Base-by-base conservation (phyloP, 2,888 invertebrate genomes). In the Bembecia ichneumoniformis region DNA sequence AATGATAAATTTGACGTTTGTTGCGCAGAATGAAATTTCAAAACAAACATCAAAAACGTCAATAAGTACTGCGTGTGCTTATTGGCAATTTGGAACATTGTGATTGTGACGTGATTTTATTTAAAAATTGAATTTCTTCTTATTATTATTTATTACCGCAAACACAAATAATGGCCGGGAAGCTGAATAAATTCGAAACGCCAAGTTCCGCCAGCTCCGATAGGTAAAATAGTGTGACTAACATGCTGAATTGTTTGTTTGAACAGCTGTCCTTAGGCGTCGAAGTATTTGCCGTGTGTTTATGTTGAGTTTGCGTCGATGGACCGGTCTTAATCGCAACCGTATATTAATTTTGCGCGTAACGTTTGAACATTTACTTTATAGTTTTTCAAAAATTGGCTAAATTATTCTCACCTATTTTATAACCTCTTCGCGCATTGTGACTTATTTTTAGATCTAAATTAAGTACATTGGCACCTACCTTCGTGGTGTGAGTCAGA, bases 151-250 rank as follows among this genome's bases (percentile, higher is more conserved):
- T 28, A 28, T 28, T 9, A 28, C 28, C 28, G 63, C 60, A 66
- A 60, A 59, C 51, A 50, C 63, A 66, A 71, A 73, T 71, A 62
- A 87, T 87, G 87, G 81, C 87, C 75, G 87, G 84, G 58, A 86
- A 82, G 73, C 73, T 87, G 74, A 90, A 89, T 68, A 91, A 90
- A 74, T 91, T 93, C 68, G 95, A 95, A 83, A 94, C 94, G 59
- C 94, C 95, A 63, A 96, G 96, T 76, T 96, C 96, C 53, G 96
- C 95, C 57, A 96, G 96, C 82, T 96, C 96, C 56, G 96, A 96
- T 88, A 95, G 95, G 95, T 95, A 92, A 84, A 75, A 68, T 66
- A 64, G 74, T 74, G 72, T 71, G 68, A 61, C 77, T 75, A 74
- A 71, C 68, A 74, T 63, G 64, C 60, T 56, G 60, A 60, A 66